Evolutionary conservation across 2,888 invertebrate species (phyloP).

Genomic region (Drosophila lutescens): DNA sequence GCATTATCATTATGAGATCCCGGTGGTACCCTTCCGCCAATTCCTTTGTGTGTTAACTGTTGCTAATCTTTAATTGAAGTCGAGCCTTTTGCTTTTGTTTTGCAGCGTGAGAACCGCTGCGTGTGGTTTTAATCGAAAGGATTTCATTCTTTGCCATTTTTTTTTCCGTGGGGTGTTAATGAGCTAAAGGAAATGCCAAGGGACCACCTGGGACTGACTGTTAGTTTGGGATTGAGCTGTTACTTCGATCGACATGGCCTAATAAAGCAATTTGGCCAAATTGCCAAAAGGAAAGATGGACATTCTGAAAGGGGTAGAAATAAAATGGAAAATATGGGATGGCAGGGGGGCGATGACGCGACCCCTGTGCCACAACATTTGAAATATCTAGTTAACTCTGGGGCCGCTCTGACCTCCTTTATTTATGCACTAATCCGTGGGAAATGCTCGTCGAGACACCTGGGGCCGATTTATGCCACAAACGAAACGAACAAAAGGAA

Average conservation of each 20-base stretch:
- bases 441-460: constrained; percentile 71
- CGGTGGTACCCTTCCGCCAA: constrained; percentile 36
- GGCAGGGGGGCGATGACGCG: constrained; percentile 18
- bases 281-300: constrained; percentile 2
- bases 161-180: constrained; percentile 70
- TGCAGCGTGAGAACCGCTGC: constrained; percentile 81
- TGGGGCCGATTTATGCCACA: constrained; percentile 77
- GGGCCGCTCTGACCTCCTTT: constrained; percentile 69
- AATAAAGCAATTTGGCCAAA: constrained; percentile 66
- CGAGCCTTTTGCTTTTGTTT: constrained; percentile 49
- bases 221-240: constrained; percentile 60
- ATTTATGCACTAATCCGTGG: constrained; percentile 79
- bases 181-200: constrained; percentile 77
- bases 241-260: constrained; percentile 45
- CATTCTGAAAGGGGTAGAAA: constrained; percentile 14
- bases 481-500: constrained; percentile 53
- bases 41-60: constrained; percentile 71
- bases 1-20: constrained; percentile 73
- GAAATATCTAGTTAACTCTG: constrained; percentile 71
- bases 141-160: constrained; percentile 8
- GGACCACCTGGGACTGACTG: constrained; percentile 65
- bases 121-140: constrained; percentile 64
- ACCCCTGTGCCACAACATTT: constrained; percentile 48
- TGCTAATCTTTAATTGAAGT: constrained; percentile 78
- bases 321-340: background rate